Conservation (phyloP, 2,888 invertebrate species). For the Noctua fimbriata region DNA sequence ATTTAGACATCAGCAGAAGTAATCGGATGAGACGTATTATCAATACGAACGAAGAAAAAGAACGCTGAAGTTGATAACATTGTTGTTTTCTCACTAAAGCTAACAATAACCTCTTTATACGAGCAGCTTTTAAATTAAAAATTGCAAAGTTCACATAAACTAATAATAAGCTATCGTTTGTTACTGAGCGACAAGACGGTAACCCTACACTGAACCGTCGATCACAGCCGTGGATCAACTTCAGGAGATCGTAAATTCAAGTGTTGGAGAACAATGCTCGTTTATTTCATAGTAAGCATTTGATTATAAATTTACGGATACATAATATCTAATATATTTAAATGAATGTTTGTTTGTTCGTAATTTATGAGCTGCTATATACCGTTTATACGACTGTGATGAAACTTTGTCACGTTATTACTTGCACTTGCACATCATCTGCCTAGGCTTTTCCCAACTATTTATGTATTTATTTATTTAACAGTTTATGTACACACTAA, state of each 20-base stretch:
- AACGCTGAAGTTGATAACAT: too few species aligned
- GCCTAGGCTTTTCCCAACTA: too few species aligned
- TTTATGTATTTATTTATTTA: too few species aligned
- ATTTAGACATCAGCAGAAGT: not conserved
- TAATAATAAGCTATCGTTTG: slow-evolving; percentile 4
- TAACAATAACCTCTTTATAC: not conserved
- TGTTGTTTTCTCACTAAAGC: not conserved
- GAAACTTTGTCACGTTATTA: not conserved
- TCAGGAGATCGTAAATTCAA: slow-evolving; percentile 21
- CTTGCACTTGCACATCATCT: not conserved
- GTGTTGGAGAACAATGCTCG: slow-evolving; percentile 21
- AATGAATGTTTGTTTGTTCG: not conserved
- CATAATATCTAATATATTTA: not conserved
- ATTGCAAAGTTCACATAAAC: not conserved
- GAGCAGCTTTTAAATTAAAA: not conserved
- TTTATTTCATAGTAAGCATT: slow-evolving; percentile 2
- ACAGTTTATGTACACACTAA: too few species aligned
- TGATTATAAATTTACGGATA: not conserved
- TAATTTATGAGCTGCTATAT: not conserved
- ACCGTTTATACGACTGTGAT: not conserved
- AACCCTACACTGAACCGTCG: slow-evolving; percentile 23
- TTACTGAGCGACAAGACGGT: slow-evolving; percentile 7
- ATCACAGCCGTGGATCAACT: slow-evolving; percentile 10
- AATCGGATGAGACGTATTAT: not conserved
- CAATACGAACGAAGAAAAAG: not conserved